Conservation (phyloP, 1,140 invertebrate genomes). For the Colletes latitarsis region DNA sequence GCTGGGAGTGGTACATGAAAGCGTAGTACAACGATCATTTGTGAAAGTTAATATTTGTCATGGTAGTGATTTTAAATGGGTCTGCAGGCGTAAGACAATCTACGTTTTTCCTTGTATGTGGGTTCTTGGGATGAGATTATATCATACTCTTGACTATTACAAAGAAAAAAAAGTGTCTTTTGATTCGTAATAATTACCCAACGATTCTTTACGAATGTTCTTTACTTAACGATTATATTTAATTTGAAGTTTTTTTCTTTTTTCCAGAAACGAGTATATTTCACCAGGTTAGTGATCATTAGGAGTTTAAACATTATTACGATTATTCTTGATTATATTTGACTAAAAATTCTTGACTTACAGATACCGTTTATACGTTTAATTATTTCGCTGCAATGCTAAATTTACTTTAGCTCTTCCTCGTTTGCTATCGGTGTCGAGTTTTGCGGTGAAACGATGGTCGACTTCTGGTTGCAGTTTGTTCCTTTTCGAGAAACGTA, state of each 20-base stretch:
- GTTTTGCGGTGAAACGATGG: slow-evolving; percentile 39
- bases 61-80: slow-evolving; percentile 1
- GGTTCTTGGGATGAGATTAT: slow-evolving; percentile 17
- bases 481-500: slow-evolving; percentile 24
- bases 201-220: no score
- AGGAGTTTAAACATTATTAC: no score
- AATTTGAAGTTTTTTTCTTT: no score
- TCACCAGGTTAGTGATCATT: no score
- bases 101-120: not conserved
- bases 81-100: not conserved
- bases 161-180: not conserved
- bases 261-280: no score
- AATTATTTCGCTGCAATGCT: not conserved
- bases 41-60: slow-evolving; percentile 33
- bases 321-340: not conserved
- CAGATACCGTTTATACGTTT: not conserved
- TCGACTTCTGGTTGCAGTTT: slow-evolving; percentile 14
- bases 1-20: slow-evolving; percentile 13
- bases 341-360: not conserved
- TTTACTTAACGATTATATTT: no score
- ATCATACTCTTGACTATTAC: not conserved
- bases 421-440: slow-evolving; percentile 22
- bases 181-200: no score
- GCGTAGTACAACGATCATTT: slow-evolving; percentile 9
- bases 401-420: slow-evolving; percentile 4